Percentiles rank a stretch among this genome's conserved stretches.
phyloP scores from a whole-genome alignment of 1,140 invertebrate species.

The Acromyrmex charruanus region DNA sequence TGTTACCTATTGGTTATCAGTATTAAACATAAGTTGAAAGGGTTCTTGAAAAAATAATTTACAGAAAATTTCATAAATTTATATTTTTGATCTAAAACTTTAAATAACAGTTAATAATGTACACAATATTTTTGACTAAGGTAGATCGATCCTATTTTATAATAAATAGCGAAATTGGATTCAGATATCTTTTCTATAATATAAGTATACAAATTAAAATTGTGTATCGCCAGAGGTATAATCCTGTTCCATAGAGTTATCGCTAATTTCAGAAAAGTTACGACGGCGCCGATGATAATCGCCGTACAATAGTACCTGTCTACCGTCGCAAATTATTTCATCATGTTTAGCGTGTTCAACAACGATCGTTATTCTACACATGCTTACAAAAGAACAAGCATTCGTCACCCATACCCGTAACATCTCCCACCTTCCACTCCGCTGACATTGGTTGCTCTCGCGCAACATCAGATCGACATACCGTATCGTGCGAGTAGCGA shows the following conservation, averaged over 20 bases:
- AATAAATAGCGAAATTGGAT: too few species aligned
- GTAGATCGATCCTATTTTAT: too few species aligned
- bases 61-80: too few species aligned
- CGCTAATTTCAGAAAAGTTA: neutral
- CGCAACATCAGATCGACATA: conserved; percentile 15
- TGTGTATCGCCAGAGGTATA: neutral
- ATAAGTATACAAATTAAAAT: neutral
- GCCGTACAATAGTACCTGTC: neutral
- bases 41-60: too few species aligned
- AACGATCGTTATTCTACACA: neutral
- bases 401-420: neutral
- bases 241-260: neutral
- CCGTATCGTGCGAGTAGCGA: conserved; percentile 14
- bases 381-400: neutral
- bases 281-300: neutral
- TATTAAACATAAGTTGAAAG: too few species aligned
- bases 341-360: neutral
- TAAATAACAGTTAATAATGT: too few species aligned
- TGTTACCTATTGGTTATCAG: too few species aligned
- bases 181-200: too few species aligned
- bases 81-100: too few species aligned
- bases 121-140: too few species aligned
- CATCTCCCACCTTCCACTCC: conserved; percentile 6
- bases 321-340: conserved; percentile 10
- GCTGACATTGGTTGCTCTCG: conserved; percentile 34